Conservation (phyloP, 2,113 vertebrate species). For the Ophthalmolycus amberensis region DNA sequence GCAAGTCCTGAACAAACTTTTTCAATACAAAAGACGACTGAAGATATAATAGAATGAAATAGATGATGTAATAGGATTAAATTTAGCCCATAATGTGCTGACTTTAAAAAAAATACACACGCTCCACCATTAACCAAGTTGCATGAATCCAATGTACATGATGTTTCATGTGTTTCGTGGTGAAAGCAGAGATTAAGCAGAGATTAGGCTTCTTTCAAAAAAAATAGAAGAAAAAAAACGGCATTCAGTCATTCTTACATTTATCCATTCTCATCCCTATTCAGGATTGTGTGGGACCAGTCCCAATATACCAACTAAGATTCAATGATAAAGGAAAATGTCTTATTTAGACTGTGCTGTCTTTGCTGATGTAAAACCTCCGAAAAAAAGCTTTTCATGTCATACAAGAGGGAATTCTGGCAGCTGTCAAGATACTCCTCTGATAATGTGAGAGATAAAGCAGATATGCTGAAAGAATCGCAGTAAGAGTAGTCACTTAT, state of each 20-base stretch:
- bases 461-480: constrained; percentile 65
- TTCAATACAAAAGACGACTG: neutral
- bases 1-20: constrained; percentile 30
- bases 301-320: constrained; percentile 29
- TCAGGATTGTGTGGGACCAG: neutral
- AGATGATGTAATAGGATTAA: neutral
- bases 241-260: constrained; percentile 10
- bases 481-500: constrained; percentile 68
- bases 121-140: constrained; percentile 9
- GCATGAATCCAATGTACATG: constrained; percentile 4
- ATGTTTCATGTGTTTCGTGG: neutral
- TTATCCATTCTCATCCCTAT: neutral
- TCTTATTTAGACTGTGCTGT: constrained; percentile 58
- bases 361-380: constrained; percentile 43
- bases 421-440: constrained; percentile 65
- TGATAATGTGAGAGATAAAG: constrained; percentile 62
- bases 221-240: neutral
- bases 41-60: neutral
- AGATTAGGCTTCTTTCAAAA: neutral
- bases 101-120: constrained; percentile 1
- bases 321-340: constrained; percentile 47
- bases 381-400: constrained; percentile 53
- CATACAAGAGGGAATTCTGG: constrained; percentile 63
- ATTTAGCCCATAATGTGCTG: neutral
- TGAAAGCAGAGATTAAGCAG: neutral